These are phyloP conservation scores for Acrossocheilus fasciatus DNA, from an alignment of 2,797 vertebrate genomes.

Conservation along the genomic window DNA sequence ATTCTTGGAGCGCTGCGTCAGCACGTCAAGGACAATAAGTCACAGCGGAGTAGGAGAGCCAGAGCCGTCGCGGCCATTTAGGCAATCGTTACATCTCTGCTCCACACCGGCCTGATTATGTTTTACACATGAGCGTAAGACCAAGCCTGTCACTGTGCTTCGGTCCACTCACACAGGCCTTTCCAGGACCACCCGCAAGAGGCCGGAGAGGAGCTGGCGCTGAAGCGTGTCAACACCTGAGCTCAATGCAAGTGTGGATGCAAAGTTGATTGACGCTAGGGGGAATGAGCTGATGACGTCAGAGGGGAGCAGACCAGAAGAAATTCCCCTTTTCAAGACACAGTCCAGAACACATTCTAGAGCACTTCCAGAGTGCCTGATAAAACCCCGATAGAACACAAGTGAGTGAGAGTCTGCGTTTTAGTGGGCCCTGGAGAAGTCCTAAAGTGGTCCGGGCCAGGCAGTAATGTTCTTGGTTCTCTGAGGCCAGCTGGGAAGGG, in stretches of 20 bases:
- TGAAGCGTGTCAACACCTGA: conserved; percentile 32
- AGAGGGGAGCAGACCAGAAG: neutral
- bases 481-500: conserved; percentile 55
- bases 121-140: conserved; percentile 76
- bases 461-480: conserved; percentile 8
- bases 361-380: conserved; percentile 30
- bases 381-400: neutral
- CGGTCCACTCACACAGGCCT: conserved; percentile 2
- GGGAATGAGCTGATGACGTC: neutral
- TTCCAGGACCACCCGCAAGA: conserved; percentile 46
- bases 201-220: neutral
- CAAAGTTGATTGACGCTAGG: conserved; percentile 8
- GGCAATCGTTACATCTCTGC: conserved; percentile 72
- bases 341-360: conserved; percentile 39
- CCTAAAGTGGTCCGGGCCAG: conserved; percentile 27
- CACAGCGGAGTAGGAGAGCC: conserved; percentile 66
- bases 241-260: neutral
- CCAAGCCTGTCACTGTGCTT: conserved; percentile 51
- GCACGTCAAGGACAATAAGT: conserved; percentile 73
- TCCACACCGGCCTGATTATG: conserved; percentile 69
- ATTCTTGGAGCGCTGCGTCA: conserved; percentile 70
- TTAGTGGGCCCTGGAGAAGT: conserved; percentile 32
- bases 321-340: conserved; percentile 33
- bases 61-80: conserved; percentile 71
- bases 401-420: conserved; percentile 15